A percentile compares a stretch with the other conserved stretches of the same genome.
phyloP scores from a whole-genome alignment of 2,113 vertebrate genomes.

The Prolemur simus region DNA sequence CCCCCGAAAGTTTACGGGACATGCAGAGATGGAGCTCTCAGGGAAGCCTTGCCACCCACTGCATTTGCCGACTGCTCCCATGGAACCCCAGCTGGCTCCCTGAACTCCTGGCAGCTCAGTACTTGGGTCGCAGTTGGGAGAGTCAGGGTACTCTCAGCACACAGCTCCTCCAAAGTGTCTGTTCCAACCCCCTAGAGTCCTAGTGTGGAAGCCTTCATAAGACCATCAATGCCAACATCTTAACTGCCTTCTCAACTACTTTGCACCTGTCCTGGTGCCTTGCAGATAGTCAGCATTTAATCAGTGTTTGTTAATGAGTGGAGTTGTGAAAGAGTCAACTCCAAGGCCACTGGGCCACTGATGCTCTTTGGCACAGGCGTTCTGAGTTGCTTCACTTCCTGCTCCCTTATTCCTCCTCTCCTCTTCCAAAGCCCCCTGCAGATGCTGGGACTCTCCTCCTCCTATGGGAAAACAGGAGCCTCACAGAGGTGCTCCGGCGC shows the following conservation, averaged over 20 bases:
- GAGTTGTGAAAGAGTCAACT: not conserved
- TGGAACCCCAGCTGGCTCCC: not conserved
- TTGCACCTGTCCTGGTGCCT: not conserved
- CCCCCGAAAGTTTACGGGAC: not conserved
- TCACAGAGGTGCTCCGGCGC: accelerated
- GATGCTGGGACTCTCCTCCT: accelerated
- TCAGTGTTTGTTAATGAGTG: not conserved
- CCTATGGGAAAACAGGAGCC: not conserved
- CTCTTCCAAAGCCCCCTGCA: too few species aligned
- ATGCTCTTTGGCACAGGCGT: too few species aligned
- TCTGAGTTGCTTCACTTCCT: not conserved
- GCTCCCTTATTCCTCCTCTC: not conserved
- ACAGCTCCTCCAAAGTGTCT: too few species aligned
- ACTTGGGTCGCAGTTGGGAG: not conserved
- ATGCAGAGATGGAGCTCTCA: not conserved
- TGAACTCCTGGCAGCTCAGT: too few species aligned
- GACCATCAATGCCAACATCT: not conserved
- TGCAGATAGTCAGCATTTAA: not conserved
- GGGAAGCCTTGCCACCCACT: not conserved
- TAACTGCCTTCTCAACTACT: not conserved
- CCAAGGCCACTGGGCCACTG: too few species aligned
- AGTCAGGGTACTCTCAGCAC: not conserved
- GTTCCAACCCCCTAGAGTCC: too few species aligned
- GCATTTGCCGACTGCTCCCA: not conserved
- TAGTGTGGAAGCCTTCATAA: not conserved